phyloP scores from a whole-genome alignment of 1,140 invertebrate genomes.

The Drosophila seguyi region DNA sequence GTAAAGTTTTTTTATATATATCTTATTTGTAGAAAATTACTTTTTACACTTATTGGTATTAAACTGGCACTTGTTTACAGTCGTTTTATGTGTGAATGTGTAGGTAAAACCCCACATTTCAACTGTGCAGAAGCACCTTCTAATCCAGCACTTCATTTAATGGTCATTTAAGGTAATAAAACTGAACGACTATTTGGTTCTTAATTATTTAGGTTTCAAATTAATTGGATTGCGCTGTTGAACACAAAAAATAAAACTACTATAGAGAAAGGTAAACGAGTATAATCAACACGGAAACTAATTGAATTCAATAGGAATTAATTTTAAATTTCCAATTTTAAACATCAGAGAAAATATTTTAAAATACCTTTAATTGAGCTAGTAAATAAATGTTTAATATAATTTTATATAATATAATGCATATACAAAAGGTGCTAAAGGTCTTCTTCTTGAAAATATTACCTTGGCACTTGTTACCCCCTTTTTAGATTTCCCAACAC shows the following conservation, averaged over 20 bases:
- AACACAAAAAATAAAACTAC: background rate
- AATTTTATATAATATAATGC: too few relatives aligned
- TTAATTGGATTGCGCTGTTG: slow-evolving; percentile 44
- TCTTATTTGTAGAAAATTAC: background rate
- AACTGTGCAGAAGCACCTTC: slow-evolving; percentile 2
- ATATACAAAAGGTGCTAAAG: too few relatives aligned
- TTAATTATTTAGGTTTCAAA: slow-evolving; percentile 40
- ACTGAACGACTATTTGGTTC: slow-evolving; percentile 19
- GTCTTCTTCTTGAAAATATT: too few relatives aligned
- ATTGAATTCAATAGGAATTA: too few relatives aligned
- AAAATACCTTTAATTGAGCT: background rate
- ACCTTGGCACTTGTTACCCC: background rate
- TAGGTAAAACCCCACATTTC: slow-evolving; percentile 40
- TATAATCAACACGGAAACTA: background rate
- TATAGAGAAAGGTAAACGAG: slow-evolving; percentile 1
- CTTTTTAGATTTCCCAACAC: background rate
- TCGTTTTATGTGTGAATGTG: background rate
- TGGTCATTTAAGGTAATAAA: slow-evolving; percentile 65
- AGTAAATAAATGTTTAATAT: background rate
- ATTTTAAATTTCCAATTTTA: too few relatives aligned
- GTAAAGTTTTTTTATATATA: background rate
- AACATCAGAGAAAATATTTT: too few relatives aligned
- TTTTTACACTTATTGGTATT: background rate
- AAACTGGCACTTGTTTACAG: slow-evolving; percentile 34
- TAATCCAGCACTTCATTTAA: slow-evolving; percentile 55